Evolutionary conservation across 2,113 vertebrate species (phyloP).

Genomic region (Syrrhaptes paradoxus): DNA sequence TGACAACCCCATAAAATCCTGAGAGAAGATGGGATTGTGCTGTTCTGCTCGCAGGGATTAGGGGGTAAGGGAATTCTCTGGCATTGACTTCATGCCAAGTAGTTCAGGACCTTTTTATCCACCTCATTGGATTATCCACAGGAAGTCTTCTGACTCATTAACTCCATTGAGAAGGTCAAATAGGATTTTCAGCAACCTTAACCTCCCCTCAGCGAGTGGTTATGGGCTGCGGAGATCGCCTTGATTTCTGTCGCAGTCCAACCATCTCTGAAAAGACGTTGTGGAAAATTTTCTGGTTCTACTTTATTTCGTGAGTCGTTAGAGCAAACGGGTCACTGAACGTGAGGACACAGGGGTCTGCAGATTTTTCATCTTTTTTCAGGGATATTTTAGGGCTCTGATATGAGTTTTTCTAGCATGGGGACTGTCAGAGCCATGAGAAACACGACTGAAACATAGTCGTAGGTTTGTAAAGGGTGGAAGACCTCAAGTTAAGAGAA

Average conservation of each 20-base stretch:
- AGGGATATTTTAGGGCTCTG: neutral
- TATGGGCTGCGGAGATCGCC: neutral
- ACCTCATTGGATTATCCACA: constrained; percentile 68
- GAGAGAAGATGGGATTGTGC: neutral
- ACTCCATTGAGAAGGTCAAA: constrained; percentile 59
- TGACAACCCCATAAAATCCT: neutral
- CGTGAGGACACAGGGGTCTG: neutral
- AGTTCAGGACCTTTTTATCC: constrained; percentile 69
- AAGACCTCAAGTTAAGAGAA: neutral
- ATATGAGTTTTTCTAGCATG: neutral
- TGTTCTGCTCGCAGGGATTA: neutral
- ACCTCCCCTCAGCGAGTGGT: constrained; percentile 11
- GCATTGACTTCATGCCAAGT: constrained; percentile 29
- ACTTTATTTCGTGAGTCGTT: neutral
- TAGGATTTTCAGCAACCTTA: constrained; percentile 34
- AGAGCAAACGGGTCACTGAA: neutral
- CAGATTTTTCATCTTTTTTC: neutral
- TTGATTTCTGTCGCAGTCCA: neutral
- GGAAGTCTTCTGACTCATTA: constrained; percentile 68
- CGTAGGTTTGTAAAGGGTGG: neutral
- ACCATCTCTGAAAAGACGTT: neutral
- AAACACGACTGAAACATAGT: rapidly evolving
- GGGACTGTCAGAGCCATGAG: neutral
- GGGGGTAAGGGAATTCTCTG: neutral
- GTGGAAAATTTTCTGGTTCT: neutral